Conservation (phyloP, 2,797 vertebrate genomes). For the Ispidina picta region DNA sequence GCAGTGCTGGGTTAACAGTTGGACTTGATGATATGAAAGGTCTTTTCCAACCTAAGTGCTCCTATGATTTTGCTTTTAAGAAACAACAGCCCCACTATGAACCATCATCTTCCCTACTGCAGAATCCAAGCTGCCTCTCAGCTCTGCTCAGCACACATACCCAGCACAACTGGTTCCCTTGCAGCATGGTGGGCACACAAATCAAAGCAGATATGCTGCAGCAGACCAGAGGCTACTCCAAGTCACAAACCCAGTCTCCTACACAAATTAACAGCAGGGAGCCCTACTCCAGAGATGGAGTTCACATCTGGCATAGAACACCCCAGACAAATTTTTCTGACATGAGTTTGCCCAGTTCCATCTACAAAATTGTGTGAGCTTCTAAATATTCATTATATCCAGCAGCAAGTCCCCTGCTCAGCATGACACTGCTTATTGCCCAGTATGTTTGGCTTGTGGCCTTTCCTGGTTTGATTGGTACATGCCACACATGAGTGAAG, state of each 20-base stretch:
- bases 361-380: neutral
- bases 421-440: neutral
- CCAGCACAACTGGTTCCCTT: neutral
- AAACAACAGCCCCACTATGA: neutral
- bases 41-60: neutral
- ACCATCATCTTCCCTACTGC: neutral
- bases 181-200: neutral
- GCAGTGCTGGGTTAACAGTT: neutral
- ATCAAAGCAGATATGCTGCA: neutral
- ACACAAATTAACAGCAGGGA: neutral
- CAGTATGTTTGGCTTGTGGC: neutral
- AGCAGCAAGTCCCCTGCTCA: neutral
- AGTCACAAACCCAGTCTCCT: neutral
- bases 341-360: neutral
- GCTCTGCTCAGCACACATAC: neutral
- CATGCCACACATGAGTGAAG: accelerated
- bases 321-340: neutral
- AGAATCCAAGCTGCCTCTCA: neutral
- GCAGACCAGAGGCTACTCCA: neutral
- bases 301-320: accelerated
- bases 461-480: neutral
- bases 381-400: neutral
- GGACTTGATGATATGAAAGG: neutral
- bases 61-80: neutral
- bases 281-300: neutral